Evolutionary conservation across 2,797 vertebrate genomes (phyloP).

Genomic region (Rallus crepitans): DNA sequence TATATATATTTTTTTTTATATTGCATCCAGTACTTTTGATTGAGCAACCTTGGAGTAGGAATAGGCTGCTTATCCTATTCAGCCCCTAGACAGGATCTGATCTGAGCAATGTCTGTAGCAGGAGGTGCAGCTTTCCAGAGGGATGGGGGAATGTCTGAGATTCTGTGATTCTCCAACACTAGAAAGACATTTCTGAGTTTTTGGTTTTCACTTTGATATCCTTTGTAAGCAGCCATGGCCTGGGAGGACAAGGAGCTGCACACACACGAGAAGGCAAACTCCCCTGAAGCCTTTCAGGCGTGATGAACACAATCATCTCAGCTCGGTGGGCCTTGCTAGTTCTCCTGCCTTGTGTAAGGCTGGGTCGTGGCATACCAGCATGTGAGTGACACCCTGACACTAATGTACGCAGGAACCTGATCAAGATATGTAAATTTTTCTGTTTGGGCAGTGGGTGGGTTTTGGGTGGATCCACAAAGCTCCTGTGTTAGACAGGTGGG

Average conservation of each 20-base stretch:
- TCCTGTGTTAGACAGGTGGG: not conserved
- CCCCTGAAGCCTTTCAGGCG: not conserved
- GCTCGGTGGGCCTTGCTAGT: not conserved
- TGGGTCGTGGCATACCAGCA: fast-evolving
- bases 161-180: not conserved
- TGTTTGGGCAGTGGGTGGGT: fast-evolving
- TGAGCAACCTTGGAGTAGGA: not conserved
- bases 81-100: not conserved
- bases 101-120: not conserved
- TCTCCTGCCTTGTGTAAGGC: not conserved
- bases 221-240: not conserved
- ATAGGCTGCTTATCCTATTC: slow-evolving; percentile 17
- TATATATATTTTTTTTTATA: not conserved
- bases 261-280: not conserved
- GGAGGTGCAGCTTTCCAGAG: not conserved
- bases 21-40: not conserved
- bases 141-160: not conserved
- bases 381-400: not conserved
- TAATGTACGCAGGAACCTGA: not conserved
- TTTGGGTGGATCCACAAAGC: not conserved
- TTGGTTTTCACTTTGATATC: fast-evolving
- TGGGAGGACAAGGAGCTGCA: not conserved
- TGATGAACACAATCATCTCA: not conserved
- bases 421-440: not conserved
- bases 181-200: not conserved